A percentile compares a stretch with the other conserved stretches of the same genome.
These are phyloP conservation scores for Siniperca obscura DNA, from an alignment of 2,797 vertebrate genomes.

Conservation along the genomic window DNA sequence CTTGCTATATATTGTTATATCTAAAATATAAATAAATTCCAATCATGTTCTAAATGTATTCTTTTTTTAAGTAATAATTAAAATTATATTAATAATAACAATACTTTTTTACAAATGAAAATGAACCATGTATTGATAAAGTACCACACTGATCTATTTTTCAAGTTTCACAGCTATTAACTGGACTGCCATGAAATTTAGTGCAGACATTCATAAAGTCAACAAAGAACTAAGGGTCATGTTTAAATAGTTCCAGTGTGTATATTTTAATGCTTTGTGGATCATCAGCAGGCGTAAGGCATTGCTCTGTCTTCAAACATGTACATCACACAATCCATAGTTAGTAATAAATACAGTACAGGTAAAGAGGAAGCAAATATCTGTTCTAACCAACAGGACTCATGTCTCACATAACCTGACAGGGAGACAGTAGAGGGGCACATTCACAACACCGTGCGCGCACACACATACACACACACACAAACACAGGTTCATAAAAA, in stretches of 20 bases:
- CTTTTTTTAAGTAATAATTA: too few species aligned
- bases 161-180: too few species aligned
- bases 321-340: conserved; percentile 74
- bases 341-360: conserved; percentile 81
- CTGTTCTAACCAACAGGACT: conserved; percentile 60
- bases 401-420: conserved; percentile 57
- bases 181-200: too few species aligned
- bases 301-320: conserved; percentile 70
- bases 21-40: not conserved
- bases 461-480: conserved; percentile 35
- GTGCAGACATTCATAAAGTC: not conserved
- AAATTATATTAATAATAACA: too few species aligned
- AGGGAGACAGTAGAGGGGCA: conserved; percentile 67
- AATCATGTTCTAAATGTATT: too few species aligned
- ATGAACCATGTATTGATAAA: too few species aligned
- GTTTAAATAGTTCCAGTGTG: conserved; percentile 85
- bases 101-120: too few species aligned
- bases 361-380: conserved; percentile 68
- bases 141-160: too few species aligned
- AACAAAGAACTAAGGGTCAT: not conserved
- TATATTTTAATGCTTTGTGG: conserved; percentile 76
- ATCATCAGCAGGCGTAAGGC: conserved; percentile 85
- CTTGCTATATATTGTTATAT: too few species aligned
- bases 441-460: conserved; percentile 54
- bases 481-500: conserved; percentile 41